phyloP scores from a whole-genome alignment of 2,113 vertebrate genomes.

The Rhombomys opimus region DNA sequence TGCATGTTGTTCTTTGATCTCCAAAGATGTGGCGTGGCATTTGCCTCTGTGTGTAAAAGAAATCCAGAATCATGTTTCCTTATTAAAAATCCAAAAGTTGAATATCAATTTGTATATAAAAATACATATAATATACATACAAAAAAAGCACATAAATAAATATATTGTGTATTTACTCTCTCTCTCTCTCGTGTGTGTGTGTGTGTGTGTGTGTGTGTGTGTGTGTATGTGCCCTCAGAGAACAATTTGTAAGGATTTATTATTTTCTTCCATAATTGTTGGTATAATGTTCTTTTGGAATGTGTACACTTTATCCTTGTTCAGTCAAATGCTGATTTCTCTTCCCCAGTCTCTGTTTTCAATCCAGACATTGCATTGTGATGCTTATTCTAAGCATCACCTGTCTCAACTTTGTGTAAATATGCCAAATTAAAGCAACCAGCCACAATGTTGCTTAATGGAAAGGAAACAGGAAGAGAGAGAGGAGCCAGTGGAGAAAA shows the following conservation, averaged over 20 bases:
- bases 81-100: not conserved
- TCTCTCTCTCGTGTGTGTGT: not conserved
- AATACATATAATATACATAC: not conserved
- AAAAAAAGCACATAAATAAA: not conserved
- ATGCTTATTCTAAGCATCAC: too few relatives aligned
- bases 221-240: not conserved
- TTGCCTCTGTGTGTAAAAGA: not conserved
- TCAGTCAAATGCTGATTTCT: too few relatives aligned
- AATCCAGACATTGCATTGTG: too few relatives aligned
- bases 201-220: not conserved
- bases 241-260: not conserved
- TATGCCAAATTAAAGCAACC: too few relatives aligned
- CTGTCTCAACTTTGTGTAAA: too few relatives aligned
- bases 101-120: not conserved
- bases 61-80: not conserved
- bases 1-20: not conserved
- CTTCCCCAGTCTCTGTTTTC: too few relatives aligned
- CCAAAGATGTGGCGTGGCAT: not conserved
- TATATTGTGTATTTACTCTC: not conserved
- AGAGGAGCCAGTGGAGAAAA: too few relatives aligned
- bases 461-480: too few relatives aligned
- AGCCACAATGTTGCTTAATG: too few relatives aligned
- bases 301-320: too few relatives aligned
- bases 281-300: too few relatives aligned
- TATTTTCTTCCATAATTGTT: too few relatives aligned